Evolutionary conservation across 2,888 invertebrate genomes (phyloP).

Genomic region (Drosophila dives): DNA sequence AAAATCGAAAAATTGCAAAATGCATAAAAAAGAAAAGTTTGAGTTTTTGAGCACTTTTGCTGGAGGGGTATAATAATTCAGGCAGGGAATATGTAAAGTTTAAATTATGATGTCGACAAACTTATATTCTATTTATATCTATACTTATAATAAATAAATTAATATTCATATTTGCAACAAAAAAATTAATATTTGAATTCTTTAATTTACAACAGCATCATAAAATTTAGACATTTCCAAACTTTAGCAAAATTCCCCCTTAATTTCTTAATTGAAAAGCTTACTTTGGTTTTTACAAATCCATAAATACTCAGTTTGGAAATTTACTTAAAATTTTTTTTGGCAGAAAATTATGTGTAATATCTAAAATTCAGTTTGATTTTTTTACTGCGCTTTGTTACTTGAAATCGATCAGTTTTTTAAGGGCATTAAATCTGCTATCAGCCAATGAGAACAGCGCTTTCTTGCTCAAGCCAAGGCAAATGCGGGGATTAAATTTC

Average conservation of each 20-base stretch:
- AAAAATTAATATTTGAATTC: neutral
- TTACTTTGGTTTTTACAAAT: too few species aligned
- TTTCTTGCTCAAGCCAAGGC: slow-evolving; percentile 33
- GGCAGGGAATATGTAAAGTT: neutral
- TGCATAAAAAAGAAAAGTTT: slow-evolving; percentile 49
- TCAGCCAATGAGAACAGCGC: neutral
- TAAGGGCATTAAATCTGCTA: neutral
- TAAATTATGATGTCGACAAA: neutral
- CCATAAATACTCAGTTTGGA: neutral
- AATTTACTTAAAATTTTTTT: neutral
- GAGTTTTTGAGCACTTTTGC: neutral
- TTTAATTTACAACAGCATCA: neutral
- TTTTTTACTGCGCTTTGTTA: neutral
- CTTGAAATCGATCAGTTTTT: neutral
- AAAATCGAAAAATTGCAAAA: slow-evolving; percentile 67
- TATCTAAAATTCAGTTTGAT: neutral
- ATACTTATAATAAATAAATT: neutral
- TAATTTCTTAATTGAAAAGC: neutral
- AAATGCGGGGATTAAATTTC: neutral
- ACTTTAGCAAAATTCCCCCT: neutral
- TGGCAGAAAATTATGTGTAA: fast-evolving
- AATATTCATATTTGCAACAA: too few species aligned
- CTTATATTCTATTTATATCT: neutral
- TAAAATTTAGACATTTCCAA: too few species aligned
- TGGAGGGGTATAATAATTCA: neutral